Evolutionary conservation across 2,888 invertebrate genomes (phyloP), one percentile per base, ranked within the genome.

Genomic region (Eupelmus urozonus): DNA sequence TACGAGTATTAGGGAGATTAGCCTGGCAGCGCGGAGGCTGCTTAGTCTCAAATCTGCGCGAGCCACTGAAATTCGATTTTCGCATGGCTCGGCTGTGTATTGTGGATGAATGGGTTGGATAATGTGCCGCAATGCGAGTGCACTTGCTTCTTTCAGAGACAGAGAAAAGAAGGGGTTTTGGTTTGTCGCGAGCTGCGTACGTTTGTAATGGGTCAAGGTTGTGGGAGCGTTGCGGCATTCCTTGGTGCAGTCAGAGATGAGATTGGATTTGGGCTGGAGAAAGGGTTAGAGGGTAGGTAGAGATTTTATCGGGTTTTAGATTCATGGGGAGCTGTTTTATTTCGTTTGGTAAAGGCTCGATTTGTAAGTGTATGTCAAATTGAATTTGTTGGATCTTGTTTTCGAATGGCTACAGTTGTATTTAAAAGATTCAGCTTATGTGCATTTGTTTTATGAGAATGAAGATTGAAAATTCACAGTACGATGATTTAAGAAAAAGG

Each of bases 1-100:
- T 88, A 86, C 82, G 62, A 82, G 87, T 67, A 86, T 88, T 88
- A 88, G 84, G 80, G 80, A 82, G 83, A 83, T 85, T 83, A 84
- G 81, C 79, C 80, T 80, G 27, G 83, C 79, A 53, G n/a, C n/a
- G n/a, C n/a, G n/a, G n/a, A n/a, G n/a, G n/a, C n/a, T n/a, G n/a
- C 16, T 65, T 25, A 55, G 53, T 40, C 40, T 11, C 5, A 5
- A 34, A 34, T 34, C 34, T 34, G 9, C 3, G n/a, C 49, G 7
- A 3, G n/a, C 7, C 16, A 57, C 49, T 18, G 60, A 57, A 73
- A 71, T 65, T 73, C 72, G 55, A 78, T 78, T 78, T 73, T 73
- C 66, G n/a, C 20, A 13, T 23, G 4, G 13, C 27, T 57, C 34
- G 23, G 29, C 49, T 11, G 49, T 45, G 23, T 20, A 9, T 63